Base-by-base conservation (phyloP, 2,888 invertebrate species). In the Molorchus minor region DNA sequence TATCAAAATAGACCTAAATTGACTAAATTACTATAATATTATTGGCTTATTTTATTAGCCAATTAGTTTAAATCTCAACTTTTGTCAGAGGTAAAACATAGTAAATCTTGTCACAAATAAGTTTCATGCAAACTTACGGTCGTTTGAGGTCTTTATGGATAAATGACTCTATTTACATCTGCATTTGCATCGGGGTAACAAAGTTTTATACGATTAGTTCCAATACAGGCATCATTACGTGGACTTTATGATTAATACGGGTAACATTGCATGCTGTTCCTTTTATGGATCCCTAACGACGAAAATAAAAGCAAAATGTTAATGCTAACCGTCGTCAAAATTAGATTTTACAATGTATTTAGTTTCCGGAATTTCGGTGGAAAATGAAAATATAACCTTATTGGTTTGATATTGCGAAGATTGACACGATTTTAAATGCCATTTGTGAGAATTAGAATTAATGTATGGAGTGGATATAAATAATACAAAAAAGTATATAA, bases 231-330 rank as follows among this genome's bases (percentile, higher is more conserved):
- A 47, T 35, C 35, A 47, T 47, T 47, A 47, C 36, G 19, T 30
- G 47, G 35, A 35, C 36, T 47, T 47, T 47, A 47, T 36, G 47
- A 47, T 47, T 47, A 33, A 47, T 47, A 19, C 36, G 13, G 15
- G 43, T 17, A 20, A 21, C 43, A 25, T 43, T 43, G 43, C 43
- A 43, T 43, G 43, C 25, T 5, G 13, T 2, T 20, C 20, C 20
- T 43, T 43, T 43, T 21, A 33, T 33, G 3, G 43, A 12, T 25
- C 13, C 15, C 20, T 43, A 21, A 43, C 21, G 43, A 25, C 43
- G 15, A 21, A 43, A 43, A 43, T 43, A 43, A 43, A 43, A 7
- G 15, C 25, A 25, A 25, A 43, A 40, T 5, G 12, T 20, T 20
- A n/a, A 12, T 12, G 1, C 33, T n/a, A n/a, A n/a, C n/a, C n/a